These are phyloP conservation scores for Aulostomus chinensis DNA, from an alignment of 2,797 vertebrate species.

Conservation along the genomic window DNA sequence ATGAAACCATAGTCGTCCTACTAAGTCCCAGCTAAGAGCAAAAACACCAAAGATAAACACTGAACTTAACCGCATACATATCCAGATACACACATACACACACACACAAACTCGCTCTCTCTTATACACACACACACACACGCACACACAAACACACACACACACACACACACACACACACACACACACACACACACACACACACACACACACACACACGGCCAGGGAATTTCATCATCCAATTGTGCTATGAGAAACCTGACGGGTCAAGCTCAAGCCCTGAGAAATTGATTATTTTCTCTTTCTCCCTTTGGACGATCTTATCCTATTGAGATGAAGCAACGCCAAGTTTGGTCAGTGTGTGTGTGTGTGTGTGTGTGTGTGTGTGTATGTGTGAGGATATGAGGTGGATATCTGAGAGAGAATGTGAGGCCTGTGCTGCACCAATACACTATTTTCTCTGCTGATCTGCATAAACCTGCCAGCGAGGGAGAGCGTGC, in stretches of 20 bases:
- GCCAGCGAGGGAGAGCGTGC: constrained; percentile 11
- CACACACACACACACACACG: constrained; percentile 8
- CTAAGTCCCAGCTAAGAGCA: constrained; percentile 54
- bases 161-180: background rate
- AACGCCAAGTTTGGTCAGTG: constrained; percentile 43
- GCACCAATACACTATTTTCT: constrained; percentile 12
- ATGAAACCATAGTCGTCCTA: constrained; percentile 55
- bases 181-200: background rate
- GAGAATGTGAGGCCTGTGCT: constrained; percentile 14
- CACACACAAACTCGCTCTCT: too few relatives aligned
- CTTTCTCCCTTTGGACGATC: constrained; percentile 59
- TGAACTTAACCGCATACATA: constrained; percentile 12
- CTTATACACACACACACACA: too few relatives aligned
- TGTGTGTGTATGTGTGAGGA: too few relatives aligned
- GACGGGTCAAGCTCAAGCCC: constrained; percentile 45
- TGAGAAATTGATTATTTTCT: constrained; percentile 67
- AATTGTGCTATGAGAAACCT: constrained; percentile 58
- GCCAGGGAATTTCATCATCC: constrained; percentile 59
- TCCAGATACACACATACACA: background rate
- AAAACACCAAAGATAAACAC: constrained; percentile 59
- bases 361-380: too few relatives aligned
- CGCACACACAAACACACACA: constrained; percentile 3
- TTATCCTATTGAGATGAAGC: constrained; percentile 61
- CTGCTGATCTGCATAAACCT: constrained; percentile 33
- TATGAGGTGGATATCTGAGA: too few relatives aligned